A percentile compares a stretch with the other conserved stretches of the same genome.
These are phyloP conservation scores for Phaedon cochleariae DNA, from an alignment of 2,888 invertebrate species.

Conservation along the genomic window DNA sequence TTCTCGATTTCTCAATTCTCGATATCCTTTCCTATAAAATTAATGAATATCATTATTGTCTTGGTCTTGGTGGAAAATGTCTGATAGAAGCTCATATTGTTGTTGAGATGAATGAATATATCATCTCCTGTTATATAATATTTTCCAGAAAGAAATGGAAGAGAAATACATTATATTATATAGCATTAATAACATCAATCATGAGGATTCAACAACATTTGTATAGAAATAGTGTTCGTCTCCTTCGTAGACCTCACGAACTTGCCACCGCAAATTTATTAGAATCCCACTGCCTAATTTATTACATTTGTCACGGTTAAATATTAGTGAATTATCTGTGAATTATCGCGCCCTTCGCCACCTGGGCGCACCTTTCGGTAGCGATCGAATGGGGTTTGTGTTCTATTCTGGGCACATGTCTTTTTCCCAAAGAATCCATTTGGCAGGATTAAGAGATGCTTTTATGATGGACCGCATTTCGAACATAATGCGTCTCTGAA, in stretches of 20 bases:
- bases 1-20: too few species aligned
- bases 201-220: too few species aligned
- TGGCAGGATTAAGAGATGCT: slow-evolving; percentile 33
- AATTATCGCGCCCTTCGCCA: slow-evolving; percentile 47
- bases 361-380: slow-evolving; percentile 48
- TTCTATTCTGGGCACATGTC: slow-evolving; percentile 37
- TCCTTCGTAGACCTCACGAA: not conserved
- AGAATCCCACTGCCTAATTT: slow-evolving; percentile 31
- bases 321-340: slow-evolving; percentile 46
- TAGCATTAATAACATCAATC: too few species aligned
- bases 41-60: too few species aligned
- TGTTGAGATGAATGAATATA: too few species aligned
- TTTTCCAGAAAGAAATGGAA: too few species aligned
- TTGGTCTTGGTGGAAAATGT: too few species aligned
- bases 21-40: too few species aligned
- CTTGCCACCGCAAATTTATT: slow-evolving; percentile 13
- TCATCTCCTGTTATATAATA: too few species aligned
- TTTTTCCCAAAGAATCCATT: slow-evolving; percentile 41
- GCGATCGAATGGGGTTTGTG: slow-evolving; percentile 34
- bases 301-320: slow-evolving; percentile 39
- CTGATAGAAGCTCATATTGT: too few species aligned
- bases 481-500: slow-evolving; percentile 3
- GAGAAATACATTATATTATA: too few species aligned
- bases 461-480: slow-evolving; percentile 39
- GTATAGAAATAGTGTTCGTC: not conserved